Evolutionary conservation across 2,888 invertebrate genomes (phyloP).

Genomic region (Macrosiphum euphorbiae): DNA sequence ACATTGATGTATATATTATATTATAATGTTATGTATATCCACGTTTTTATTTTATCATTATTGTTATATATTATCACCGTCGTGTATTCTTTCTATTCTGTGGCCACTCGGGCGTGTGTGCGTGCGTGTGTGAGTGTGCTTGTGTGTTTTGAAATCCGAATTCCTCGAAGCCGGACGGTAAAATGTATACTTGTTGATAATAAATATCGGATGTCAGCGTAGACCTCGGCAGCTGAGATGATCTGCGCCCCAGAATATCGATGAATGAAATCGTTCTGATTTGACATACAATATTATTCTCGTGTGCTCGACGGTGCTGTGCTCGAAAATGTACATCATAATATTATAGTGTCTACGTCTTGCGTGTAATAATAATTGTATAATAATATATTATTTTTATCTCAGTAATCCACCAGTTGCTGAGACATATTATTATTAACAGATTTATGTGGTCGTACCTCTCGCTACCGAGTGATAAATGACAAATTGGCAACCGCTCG

Average conservation of each 20-base stretch:
- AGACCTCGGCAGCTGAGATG: background rate
- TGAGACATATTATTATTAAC: background rate
- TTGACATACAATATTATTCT: background rate
- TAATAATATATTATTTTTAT: conserved; percentile 2
- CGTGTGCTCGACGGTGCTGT: background rate
- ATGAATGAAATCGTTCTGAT: conserved; percentile 14
- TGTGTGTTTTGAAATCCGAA: background rate
- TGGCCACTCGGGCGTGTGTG: background rate
- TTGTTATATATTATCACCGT: conserved; percentile 28
- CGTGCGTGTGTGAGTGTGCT: background rate
- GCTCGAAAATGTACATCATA: background rate
- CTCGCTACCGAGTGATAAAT: background rate
- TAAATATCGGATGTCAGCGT: background rate
- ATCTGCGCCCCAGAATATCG: background rate
- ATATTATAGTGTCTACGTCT: too few species aligned
- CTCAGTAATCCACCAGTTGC: background rate
- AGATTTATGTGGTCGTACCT: background rate
- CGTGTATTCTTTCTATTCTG: background rate
- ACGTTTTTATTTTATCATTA: conserved; percentile 43
- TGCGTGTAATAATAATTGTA: background rate
- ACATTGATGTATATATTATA: conserved; percentile 6
- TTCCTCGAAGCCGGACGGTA: conserved; percentile 17
- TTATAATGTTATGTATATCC: background rate
- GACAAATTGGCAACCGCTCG: background rate
- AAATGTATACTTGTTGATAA: background rate